Conservation (phyloP, 1,140 invertebrate genomes). For the Nebria ingens region DNA sequence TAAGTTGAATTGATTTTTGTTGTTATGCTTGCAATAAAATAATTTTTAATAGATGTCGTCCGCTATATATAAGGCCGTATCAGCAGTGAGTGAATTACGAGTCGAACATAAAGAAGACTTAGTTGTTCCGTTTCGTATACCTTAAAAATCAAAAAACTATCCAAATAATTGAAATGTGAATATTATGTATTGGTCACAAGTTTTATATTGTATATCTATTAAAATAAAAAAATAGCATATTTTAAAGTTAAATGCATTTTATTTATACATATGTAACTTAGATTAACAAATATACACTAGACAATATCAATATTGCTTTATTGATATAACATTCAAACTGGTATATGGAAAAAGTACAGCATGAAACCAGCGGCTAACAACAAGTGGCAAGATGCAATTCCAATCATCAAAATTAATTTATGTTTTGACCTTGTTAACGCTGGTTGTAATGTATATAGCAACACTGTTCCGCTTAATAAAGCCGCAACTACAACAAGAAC, state of each 20-base stretch:
- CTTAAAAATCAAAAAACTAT: constrained; percentile 11
- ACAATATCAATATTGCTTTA: background rate
- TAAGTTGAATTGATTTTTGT: constrained; percentile 30
- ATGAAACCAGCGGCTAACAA: constrained; percentile 76
- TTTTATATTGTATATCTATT: constrained; percentile 9
- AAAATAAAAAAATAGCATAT: background rate
- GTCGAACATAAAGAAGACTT: constrained; percentile 74
- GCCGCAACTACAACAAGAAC: constrained; percentile 68
- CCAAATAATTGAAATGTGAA: background rate
- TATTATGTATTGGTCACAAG: constrained; percentile 2
- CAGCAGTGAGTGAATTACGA: constrained; percentile 57
- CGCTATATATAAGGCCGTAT: constrained; percentile 51
- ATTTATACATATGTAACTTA: background rate
- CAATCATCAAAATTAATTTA: constrained; percentile 53
- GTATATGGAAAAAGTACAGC: constrained; percentile 57
- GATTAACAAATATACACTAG: background rate
- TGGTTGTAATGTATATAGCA: constrained; percentile 71
- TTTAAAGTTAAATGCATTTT: constrained; percentile 9
- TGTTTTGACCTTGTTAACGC: constrained; percentile 57
- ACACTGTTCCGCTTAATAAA: constrained; percentile 71
- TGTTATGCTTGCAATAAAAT: no score
- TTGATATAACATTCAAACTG: constrained; percentile 18
- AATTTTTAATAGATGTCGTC: constrained; percentile 44
- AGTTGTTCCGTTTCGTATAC: constrained; percentile 62
- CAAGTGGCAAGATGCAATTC: constrained; percentile 65